These are phyloP conservation scores for Acrobasis suavella DNA, from an alignment of 2,888 invertebrate genomes.

Conservation along the genomic window DNA sequence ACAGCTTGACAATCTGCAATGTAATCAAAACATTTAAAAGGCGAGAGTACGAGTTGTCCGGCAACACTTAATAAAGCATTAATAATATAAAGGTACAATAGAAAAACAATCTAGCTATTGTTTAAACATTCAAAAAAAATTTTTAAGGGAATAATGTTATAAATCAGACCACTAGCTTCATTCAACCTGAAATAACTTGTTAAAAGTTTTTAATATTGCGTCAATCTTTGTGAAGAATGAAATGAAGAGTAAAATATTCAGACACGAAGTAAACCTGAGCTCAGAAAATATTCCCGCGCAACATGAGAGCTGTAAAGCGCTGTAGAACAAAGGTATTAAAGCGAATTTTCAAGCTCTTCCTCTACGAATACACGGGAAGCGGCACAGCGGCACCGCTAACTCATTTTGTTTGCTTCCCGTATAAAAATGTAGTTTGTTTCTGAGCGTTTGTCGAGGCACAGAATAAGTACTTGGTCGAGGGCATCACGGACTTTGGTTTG, in stretches of 20 bases:
- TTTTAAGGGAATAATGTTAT: not conserved
- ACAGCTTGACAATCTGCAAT: conserved; percentile 1
- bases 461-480: no score
- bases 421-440: conserved; percentile 77
- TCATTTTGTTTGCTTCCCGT: conserved; percentile 74
- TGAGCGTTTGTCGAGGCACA: conserved; percentile 61
- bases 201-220: conserved; percentile 18
- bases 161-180: not conserved
- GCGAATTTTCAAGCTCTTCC: conserved; percentile 74
- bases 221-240: conserved; percentile 35
- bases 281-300: conserved; percentile 63
- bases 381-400: conserved; percentile 70
- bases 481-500: conserved; percentile 50
- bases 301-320: conserved; percentile 71
- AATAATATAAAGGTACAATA: not conserved
- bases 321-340: conserved; percentile 80
- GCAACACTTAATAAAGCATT: not conserved
- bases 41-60: not conserved
- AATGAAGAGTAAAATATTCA: conserved; percentile 54
- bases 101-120: not conserved
- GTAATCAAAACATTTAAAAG: conserved; percentile 7
- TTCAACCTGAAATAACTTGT: not conserved
- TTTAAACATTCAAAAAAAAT: not conserved
- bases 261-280: conserved; percentile 60
- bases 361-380: conserved; percentile 65